Conservation (phyloP, 92 coral and sea anemone species). For the Micromussa lordhowensis region DNA sequence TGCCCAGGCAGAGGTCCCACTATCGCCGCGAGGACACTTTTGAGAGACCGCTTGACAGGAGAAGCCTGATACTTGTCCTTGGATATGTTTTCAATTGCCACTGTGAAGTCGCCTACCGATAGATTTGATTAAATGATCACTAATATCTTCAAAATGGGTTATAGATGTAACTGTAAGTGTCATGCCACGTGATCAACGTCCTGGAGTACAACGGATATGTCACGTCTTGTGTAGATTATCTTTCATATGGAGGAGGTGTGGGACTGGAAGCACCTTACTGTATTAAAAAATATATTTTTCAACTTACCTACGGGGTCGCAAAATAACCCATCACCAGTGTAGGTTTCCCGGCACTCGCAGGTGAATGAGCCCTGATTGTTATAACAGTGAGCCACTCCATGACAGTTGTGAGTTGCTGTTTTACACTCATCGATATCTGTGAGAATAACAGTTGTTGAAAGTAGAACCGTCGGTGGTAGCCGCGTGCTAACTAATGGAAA, state of each 20-base stretch:
- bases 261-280: too few species aligned
- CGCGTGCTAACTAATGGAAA: too few species aligned
- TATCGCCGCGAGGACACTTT: neutral
- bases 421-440: constrained; percentile 12
- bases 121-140: neutral
- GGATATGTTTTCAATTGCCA: constrained; percentile 3
- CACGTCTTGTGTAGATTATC: too few species aligned
- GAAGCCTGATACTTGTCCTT: constrained; percentile 19
- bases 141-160: neutral
- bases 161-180: neutral
- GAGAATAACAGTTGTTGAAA: neutral
- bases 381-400: constrained; percentile 14
- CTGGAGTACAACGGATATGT: too few species aligned
- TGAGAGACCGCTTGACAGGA: constrained; percentile 4
- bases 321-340: neutral
- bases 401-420: neutral
- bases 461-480: too few species aligned
- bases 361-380: neutral
- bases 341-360: neutral
- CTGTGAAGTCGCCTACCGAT: constrained; percentile 18
- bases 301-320: constrained; percentile 18
- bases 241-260: too few species aligned
- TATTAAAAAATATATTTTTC: neutral
- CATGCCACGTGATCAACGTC: too few species aligned
- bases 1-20: neutral